Conservation (phyloP, 2,888 invertebrate genomes). For the Standfussiana lucernea region DNA sequence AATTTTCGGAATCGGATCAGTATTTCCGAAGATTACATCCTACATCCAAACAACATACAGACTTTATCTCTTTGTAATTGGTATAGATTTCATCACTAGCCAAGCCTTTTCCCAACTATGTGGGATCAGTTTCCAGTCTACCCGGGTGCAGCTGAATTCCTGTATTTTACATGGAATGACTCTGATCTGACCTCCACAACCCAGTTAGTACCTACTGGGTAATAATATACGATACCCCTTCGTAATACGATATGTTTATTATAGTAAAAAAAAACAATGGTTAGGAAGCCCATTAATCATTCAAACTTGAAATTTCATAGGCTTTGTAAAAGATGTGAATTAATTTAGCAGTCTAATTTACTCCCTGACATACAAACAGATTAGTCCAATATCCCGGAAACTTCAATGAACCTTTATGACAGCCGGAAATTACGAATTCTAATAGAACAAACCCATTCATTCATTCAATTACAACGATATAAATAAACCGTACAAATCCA, state of each 20-base stretch:
- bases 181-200: not conserved
- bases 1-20: not conserved
- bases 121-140: not conserved
- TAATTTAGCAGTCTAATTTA: not conserved
- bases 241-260: not conserved
- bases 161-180: not conserved
- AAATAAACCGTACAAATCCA: not conserved
- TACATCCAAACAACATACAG: not conserved
- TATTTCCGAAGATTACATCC: not conserved
- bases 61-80: not conserved
- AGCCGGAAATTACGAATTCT: constrained; percentile 3
- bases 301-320: not conserved
- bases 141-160: not conserved
- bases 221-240: not conserved
- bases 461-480: not conserved
- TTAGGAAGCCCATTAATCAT: not conserved
- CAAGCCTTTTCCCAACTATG: not conserved
- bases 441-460: not conserved
- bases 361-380: not conserved
- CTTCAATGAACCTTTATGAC: not conserved
- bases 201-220: not conserved
- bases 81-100: not conserved
- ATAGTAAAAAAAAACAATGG: not conserved
- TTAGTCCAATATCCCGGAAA: not conserved
- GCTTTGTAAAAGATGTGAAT: not conserved